These are phyloP conservation scores for Nephrotoma appendiculata DNA, from an alignment of 2,888 invertebrate genomes.

Conservation along the genomic window DNA sequence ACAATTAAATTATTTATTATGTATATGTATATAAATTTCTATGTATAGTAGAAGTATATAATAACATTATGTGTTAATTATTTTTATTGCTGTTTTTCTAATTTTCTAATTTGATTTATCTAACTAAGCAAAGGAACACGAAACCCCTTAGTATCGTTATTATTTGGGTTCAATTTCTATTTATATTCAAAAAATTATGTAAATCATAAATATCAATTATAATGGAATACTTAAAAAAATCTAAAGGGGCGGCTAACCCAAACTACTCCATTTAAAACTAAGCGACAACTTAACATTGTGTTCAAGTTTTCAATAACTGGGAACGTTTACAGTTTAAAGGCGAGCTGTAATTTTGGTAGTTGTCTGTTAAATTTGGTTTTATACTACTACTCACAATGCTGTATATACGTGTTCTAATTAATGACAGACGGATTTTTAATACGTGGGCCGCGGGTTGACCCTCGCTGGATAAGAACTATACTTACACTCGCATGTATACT, in stretches of 20 bases:
- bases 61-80: neutral
- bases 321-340: no score
- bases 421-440: no score
- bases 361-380: no score
- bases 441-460: no score
- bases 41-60: neutral
- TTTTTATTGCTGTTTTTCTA: neutral
- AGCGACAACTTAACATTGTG: no score
- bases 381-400: no score
- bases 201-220: neutral
- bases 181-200: neutral
- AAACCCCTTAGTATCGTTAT: neutral
- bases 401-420: no score
- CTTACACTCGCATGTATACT: neutral
- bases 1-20: neutral
- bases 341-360: no score
- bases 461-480: neutral
- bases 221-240: neutral
- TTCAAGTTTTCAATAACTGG: no score
- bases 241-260: no score
- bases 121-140: neutral
- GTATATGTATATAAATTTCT: neutral
- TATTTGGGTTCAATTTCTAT: neutral
- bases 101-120: neutral
- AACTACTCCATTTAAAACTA: no score